phyloP scores from a whole-genome alignment of 2,113 vertebrate genomes.

The Melanerpes formicivorus region DNA sequence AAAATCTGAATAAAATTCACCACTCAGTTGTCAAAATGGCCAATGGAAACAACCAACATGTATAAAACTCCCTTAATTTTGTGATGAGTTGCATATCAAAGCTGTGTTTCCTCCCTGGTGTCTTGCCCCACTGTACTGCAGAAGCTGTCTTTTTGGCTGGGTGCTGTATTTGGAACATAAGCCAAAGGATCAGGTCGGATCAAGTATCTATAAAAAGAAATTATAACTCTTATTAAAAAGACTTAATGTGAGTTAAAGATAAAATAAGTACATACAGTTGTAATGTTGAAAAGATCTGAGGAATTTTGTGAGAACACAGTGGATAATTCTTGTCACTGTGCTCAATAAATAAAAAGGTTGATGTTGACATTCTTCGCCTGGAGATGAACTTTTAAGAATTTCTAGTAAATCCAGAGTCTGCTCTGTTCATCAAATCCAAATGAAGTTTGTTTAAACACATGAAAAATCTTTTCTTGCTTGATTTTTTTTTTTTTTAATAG shows the following conservation, averaged over 20 bases:
- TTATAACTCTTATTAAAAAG: background rate
- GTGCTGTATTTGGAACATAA: slow-evolving; percentile 77
- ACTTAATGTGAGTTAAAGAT: background rate
- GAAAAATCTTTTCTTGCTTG: background rate
- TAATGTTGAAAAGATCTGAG: background rate
- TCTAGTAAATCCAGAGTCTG: background rate
- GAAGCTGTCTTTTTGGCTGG: slow-evolving; percentile 78
- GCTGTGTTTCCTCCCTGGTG: slow-evolving; percentile 80
- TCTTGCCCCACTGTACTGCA: slow-evolving; percentile 75
- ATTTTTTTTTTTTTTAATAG: background rate
- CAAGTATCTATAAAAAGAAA: slow-evolving; percentile 76
- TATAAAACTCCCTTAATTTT: slow-evolving; percentile 50
- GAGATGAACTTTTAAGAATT: background rate
- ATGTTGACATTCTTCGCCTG: background rate
- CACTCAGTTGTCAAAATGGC: slow-evolving; percentile 20
- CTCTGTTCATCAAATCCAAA: background rate
- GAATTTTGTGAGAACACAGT: background rate
- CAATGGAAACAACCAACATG: slow-evolving; percentile 36
- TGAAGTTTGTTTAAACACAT: background rate
- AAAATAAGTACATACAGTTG: background rate
- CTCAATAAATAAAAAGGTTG: background rate
- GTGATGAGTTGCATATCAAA: slow-evolving; percentile 67
- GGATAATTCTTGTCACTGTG: background rate
- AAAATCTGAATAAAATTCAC: slow-evolving; percentile 28
- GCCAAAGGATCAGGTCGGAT: slow-evolving; percentile 83